Evolutionary conservation across 2,113 vertebrate species (phyloP).

Genomic region (Tylochromis polylepis): DNA sequence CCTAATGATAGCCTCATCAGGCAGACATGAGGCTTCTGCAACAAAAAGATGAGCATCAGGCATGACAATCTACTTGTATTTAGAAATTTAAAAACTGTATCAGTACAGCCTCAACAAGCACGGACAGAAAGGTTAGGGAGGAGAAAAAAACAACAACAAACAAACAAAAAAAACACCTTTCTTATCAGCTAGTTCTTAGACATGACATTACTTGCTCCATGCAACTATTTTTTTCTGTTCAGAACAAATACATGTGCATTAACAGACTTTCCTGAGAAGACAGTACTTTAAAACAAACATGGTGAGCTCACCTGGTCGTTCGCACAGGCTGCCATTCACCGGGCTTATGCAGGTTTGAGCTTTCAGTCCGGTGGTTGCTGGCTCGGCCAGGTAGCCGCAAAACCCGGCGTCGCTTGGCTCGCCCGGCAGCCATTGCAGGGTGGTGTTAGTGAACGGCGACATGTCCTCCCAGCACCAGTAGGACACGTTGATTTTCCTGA

Average conservation of each 20-base stretch:
- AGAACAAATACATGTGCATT: not conserved
- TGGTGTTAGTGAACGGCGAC: constrained; percentile 94
- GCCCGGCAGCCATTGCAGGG: constrained; percentile 84
- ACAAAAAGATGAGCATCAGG: not conserved
- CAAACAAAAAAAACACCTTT: not conserved
- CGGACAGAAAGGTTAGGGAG: not conserved
- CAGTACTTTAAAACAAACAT: not conserved
- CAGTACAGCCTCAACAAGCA: not conserved
- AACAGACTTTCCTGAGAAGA: too few species aligned
- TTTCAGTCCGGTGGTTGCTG: constrained; percentile 80
- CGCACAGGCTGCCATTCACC: constrained; percentile 86
- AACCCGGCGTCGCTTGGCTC: constrained; percentile 95
- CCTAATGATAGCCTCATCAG: not conserved
- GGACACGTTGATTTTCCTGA: constrained; percentile 94
- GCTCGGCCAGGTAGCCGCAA: constrained; percentile 90
- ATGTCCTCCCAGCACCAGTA: constrained; percentile 99
- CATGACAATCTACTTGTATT: not conserved
- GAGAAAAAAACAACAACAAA: not conserved
- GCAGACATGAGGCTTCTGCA: not conserved
- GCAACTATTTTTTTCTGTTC: not conserved
- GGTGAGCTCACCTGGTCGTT: constrained; percentile 80
- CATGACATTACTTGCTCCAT: not conserved
- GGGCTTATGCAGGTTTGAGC: constrained; percentile 86
- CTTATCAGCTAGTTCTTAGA: not conserved
- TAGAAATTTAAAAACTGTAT: not conserved